Conservation (phyloP, 2,113 vertebrate species). For the Anseranas semipalmata region DNA sequence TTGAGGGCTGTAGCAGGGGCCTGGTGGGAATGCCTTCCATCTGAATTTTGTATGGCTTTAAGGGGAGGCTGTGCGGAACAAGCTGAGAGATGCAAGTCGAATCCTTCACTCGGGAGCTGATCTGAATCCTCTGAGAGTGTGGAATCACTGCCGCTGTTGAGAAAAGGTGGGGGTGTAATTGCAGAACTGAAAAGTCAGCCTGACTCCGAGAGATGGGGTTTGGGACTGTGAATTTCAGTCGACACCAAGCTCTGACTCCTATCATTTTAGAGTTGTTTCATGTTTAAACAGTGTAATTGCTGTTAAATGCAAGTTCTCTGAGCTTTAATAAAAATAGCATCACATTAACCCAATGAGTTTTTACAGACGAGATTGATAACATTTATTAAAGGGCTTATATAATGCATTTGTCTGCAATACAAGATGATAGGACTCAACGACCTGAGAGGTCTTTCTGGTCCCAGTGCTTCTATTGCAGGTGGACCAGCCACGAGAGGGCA, state of each 20-base stretch:
- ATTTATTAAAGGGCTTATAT: constrained; percentile 18
- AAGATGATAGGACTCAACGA: not conserved
- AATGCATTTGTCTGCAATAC: constrained; percentile 14
- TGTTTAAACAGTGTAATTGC: constrained; percentile 15
- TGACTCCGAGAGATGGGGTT: not conserved
- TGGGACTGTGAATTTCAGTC: not conserved
- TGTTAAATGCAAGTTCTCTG: not conserved
- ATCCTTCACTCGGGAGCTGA: not conserved
- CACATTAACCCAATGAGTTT: constrained; percentile 40
- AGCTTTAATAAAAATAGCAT: constrained; percentile 47
- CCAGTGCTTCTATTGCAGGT: not conserved
- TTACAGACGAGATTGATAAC: not conserved
- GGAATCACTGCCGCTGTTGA: not conserved
- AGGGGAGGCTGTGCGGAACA: not conserved
- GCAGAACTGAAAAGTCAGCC: not conserved
- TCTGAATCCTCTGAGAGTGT: not conserved
- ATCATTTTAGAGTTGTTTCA: not conserved
- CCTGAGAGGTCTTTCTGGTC: not conserved
- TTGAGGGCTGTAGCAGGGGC: not conserved
- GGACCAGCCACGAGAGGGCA: not conserved
- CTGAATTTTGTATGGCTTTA: not conserved
- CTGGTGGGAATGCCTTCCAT: not conserved
- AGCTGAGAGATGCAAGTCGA: not conserved
- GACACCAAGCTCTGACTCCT: not conserved
- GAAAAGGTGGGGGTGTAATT: not conserved